Percentiles rank a stretch among this genome's conserved stretches.
phyloP scores from a whole-genome alignment of 2,113 vertebrate genomes.

The Natator depressus region DNA sequence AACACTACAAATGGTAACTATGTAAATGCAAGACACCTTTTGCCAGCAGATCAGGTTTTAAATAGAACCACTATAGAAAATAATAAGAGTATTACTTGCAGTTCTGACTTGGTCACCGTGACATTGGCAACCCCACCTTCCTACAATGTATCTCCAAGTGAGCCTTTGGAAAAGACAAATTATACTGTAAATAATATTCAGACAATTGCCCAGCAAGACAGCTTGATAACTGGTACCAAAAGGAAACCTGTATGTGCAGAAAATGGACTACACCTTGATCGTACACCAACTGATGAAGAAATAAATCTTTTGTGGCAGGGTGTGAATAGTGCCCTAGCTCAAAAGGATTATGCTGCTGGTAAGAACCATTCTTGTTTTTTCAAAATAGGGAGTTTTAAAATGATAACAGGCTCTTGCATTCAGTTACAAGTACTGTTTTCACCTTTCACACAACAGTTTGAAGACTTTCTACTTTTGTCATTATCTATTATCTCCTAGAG shows the following conservation, averaged over 20 bases:
- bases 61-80: constrained; percentile 51
- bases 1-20: constrained; percentile 18
- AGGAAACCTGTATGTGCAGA: constrained; percentile 62
- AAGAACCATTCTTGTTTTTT: constrained; percentile 35
- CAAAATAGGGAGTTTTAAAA: not conserved
- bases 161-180: constrained; percentile 65
- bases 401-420: constrained; percentile 29
- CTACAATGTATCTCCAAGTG: constrained; percentile 19
- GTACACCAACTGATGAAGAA: constrained; percentile 85
- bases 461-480: constrained; percentile 32
- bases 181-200: constrained; percentile 40
- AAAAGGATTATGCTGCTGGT: constrained; percentile 75
- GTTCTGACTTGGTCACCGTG: constrained; percentile 52
- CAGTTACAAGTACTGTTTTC: constrained; percentile 20
- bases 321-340: constrained; percentile 71
- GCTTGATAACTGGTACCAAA: constrained; percentile 42
- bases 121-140: constrained; percentile 53
- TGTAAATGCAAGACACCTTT: constrained; percentile 39
- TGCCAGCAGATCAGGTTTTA: constrained; percentile 45
- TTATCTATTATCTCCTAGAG: constrained; percentile 37
- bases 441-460: not conserved
- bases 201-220: constrained; percentile 46
- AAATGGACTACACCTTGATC: constrained; percentile 74
- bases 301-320: constrained; percentile 80
- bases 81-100: constrained; percentile 12